Evolutionary conservation across 2,888 invertebrate genomes (phyloP), one percentile per base, ranked within the genome.

Genomic region (Melinaea menophilus): DNA sequence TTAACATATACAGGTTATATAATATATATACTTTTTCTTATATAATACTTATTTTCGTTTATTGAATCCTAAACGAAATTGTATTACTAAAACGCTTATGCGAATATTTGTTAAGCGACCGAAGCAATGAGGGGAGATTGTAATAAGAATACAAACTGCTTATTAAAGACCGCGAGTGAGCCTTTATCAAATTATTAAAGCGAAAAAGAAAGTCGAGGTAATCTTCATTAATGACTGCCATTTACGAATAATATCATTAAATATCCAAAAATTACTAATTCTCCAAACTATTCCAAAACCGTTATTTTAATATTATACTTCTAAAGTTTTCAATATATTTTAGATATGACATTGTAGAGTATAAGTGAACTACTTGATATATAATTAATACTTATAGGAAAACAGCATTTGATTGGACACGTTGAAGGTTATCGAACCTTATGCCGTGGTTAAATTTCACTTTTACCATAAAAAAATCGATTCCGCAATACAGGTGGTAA

Each of bases 381-480:
- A 7, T 41, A 37, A n/a, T 5, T 12, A 31, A 58, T n/a, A 47
- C 34, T 37, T 47, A 31, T 56, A 62, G 22, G 62, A 68, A 60
- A 62, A 67, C 69, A 55, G 47, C 62, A 63, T 65, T 66, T 65
- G 55, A 55, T 55, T 58, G 60, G 63, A 56, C 61, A 54, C 59
- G 46, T 65, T 67, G 63, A 65, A 65, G 62, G 66, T 68, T 66
- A 61, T 68, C 67, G 62, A 68, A 68, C 68, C 62, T 58, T 74
- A 67, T 61, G 60, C 41, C 60, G 69, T 74, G 67, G 80, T 73
- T 74, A 71, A 78, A 79, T 88, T 86, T 88, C 86, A 88, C 88
- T 88, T 86, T 87, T 86, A 78, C 81, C 77, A 83, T 81, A 80
- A 82, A 84, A n/a, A 84, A 69, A 63, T 66, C 77, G 75, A 80